Base-by-base conservation (phyloP, 2,797 vertebrate species). In the Gallirallus australis region DNA sequence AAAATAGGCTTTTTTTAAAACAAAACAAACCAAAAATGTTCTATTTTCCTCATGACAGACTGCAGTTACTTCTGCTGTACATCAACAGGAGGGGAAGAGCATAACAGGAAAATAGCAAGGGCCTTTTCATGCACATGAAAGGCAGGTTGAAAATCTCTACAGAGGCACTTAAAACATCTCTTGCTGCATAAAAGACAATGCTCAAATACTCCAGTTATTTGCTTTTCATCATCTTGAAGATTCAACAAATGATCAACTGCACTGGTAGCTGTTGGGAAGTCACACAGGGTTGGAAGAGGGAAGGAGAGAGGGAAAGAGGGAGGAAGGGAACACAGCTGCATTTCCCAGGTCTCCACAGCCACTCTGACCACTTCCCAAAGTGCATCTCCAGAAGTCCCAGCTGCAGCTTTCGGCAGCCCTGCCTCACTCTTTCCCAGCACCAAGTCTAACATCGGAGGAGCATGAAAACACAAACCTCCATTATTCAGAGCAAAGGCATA, bases 211-310 rank as follows among this genome's bases (percentile, higher is more conserved):
- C 69, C 63, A 37, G 18, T 45, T 92, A 60, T 30, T 91, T 91
- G 92, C 71, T 94, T 89, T 89, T 75, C 79, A 83, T 88, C 69
- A 39, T 63, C 76, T 75, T 8, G 6, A 87, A 86, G 64, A 75
- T 75, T 59, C 45, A 63, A 37, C 24, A 89, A 57, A 60, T 17
- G 83, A 81, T 84, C 0, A 0, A 47, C 37, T 9, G 40, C 15
- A 19, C 40, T 21, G 37, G 70, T 28, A 79, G 78, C 82, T 60
- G 31, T 11, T 21, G 40, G 64, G 8, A 33, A 33, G 71, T 54
- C 2, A 7, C 48, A 5, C 0, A 42, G 17, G 8, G 42, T 19
- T 42, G 42, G 42, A 18, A 42, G 42, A 42, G 42, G 42, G 42
- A 42, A 42, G 40, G 15, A 40, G 7, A 14, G 40, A 40, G 14